Conservation (phyloP, 2,888 invertebrate species). For the Chrysina gloriosa region DNA sequence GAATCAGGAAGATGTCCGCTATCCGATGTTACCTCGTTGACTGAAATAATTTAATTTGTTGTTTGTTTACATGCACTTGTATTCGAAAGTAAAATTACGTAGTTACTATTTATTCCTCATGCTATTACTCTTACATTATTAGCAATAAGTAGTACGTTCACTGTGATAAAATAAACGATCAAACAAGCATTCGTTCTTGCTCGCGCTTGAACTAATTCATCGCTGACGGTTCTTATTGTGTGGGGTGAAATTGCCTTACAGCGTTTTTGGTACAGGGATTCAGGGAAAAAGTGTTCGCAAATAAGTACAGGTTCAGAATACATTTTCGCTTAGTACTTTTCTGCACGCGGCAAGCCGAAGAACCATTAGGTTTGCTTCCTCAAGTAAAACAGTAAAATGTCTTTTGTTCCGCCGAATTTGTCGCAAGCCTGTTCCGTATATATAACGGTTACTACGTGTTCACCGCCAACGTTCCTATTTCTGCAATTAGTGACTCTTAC, state of each 20-base stretch:
- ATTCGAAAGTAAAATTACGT: slow-evolving; percentile 12
- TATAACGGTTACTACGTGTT: slow-evolving; percentile 70
- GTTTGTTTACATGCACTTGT: background rate
- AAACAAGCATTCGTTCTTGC: slow-evolving; percentile 17
- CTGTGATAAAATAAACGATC: background rate
- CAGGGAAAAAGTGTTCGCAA: background rate
- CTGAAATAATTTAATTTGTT: background rate
- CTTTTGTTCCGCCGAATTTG: slow-evolving; percentile 72
- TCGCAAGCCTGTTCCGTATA: slow-evolving; percentile 68
- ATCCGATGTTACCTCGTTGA: too few species aligned
- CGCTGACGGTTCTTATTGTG: slow-evolving; percentile 15
- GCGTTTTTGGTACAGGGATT: background rate
- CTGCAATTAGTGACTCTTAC: slow-evolving; percentile 69
- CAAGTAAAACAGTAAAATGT: slow-evolving; percentile 48
- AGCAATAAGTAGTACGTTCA: slow-evolving; percentile 24
- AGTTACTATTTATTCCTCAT: background rate
- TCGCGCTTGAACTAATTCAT: slow-evolving; percentile 21
- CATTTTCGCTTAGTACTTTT: slow-evolving; percentile 20
- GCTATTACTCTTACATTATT: background rate
- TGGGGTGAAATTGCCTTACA: slow-evolving; percentile 21
- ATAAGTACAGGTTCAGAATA: slow-evolving; percentile 1
- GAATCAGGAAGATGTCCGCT: too few species aligned
- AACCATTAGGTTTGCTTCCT: background rate
- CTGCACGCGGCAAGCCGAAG: background rate
- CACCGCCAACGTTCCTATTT: slow-evolving; percentile 70